phyloP scores from a whole-genome alignment of 2,113 vertebrate species.

The Mungos mungo region DNA sequence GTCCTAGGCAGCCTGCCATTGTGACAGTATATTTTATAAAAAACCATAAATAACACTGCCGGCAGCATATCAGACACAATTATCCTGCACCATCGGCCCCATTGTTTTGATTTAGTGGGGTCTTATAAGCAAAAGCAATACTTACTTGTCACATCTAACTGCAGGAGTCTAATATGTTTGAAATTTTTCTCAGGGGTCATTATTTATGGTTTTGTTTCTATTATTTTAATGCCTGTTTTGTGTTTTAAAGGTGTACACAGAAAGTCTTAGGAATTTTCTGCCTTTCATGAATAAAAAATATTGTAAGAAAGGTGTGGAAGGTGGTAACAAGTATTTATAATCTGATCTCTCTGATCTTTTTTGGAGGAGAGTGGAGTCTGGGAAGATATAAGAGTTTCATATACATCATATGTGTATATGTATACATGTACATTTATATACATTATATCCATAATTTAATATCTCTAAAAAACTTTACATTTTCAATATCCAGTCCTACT shows the following conservation, averaged over 20 bases:
- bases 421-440: not conserved
- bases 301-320: not conserved
- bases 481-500: not conserved
- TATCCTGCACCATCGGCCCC: conserved; percentile 63
- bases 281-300: not conserved
- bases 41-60: conserved; percentile 78
- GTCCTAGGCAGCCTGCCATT: conserved; percentile 70
- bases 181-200: conserved; percentile 61
- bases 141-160: conserved; percentile 70
- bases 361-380: not conserved
- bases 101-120: conserved; percentile 80
- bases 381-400: not conserved
- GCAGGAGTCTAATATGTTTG: conserved; percentile 49
- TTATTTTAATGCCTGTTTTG: conserved; percentile 68
- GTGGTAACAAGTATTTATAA: not conserved
- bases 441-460: not conserved
- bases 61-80: conserved; percentile 80
- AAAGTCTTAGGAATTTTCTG: not conserved
- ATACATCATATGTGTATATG: not conserved
- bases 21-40: conserved; percentile 81
- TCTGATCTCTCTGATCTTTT: not conserved
- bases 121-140: conserved; percentile 72
- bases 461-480: not conserved
- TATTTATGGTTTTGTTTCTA: conserved; percentile 64
- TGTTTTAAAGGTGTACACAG: conserved; percentile 55